Evolutionary conservation across 2,113 vertebrate genomes (phyloP).

Genomic region (Riparia riparia): DNA sequence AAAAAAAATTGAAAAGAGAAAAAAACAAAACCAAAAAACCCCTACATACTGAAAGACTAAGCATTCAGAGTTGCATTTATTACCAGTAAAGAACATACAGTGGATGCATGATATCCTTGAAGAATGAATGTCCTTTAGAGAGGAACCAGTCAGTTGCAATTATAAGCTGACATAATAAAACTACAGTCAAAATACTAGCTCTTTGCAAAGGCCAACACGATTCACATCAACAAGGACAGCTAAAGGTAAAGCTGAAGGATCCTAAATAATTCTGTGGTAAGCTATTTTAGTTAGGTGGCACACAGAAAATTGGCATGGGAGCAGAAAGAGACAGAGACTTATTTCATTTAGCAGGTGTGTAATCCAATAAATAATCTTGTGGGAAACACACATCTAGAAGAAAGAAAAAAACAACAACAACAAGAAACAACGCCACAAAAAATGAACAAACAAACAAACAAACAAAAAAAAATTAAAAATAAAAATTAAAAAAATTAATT

Average conservation of each 20-base stretch:
- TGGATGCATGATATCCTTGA: not conserved
- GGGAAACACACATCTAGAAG: not conserved
- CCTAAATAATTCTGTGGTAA: not conserved
- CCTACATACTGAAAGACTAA: not conserved
- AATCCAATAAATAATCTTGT: not conserved
- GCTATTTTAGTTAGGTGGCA: not conserved
- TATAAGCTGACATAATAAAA: not conserved
- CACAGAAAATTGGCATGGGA: not conserved
- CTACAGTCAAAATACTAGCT: not conserved
- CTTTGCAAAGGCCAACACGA: not conserved
- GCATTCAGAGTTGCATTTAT: not conserved
- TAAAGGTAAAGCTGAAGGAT: not conserved
- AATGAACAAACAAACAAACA: fast-evolving
- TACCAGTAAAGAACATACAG: not conserved
- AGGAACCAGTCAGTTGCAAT: not conserved
- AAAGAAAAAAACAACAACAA: too few relatives aligned
- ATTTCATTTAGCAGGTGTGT: not conserved
- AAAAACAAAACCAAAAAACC: too few relatives aligned
- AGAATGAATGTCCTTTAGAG: not conserved
- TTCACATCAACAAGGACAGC: not conserved
- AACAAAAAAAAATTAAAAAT: not conserved
- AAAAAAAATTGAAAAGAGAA: not conserved
- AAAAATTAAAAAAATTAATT: too few relatives aligned
- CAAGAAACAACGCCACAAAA: too few relatives aligned
- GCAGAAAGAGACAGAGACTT: not conserved